Evolutionary conservation across 1,140 invertebrate genomes (phyloP).

Genomic region (Ips typographus): DNA sequence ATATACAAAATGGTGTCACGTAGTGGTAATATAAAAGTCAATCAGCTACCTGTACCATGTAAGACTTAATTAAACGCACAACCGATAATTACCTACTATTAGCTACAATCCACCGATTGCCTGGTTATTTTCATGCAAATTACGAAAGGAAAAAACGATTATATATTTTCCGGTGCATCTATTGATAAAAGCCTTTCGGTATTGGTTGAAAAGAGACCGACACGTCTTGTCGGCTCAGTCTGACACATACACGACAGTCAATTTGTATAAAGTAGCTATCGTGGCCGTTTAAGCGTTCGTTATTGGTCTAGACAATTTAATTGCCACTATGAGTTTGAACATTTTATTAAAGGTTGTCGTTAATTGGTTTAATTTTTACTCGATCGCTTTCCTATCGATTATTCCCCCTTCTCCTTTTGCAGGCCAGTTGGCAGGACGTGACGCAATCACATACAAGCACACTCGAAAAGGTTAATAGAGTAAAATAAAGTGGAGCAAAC

Average conservation of each 20-base stretch:
- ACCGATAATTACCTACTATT: constrained; percentile 5
- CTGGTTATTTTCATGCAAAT: constrained; percentile 12
- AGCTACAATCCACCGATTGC: neutral
- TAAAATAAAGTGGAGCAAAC: neutral
- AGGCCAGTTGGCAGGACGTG: neutral
- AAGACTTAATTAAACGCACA: constrained; percentile 2
- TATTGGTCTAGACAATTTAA: constrained; percentile 37
- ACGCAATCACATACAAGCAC: constrained; percentile 5
- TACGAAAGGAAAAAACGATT: neutral
- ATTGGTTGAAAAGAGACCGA: too few species aligned
- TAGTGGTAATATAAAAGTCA: too few species aligned
- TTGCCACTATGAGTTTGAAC: constrained; percentile 24
- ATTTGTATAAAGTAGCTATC: too few species aligned
- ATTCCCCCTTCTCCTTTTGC: neutral
- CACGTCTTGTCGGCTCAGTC: too few species aligned
- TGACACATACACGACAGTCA: too few species aligned
- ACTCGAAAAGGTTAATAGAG: constrained; percentile 20
- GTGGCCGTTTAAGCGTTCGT: constrained; percentile 23
- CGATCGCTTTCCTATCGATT: constrained; percentile 7
- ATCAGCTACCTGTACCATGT: neutral
- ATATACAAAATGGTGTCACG: too few species aligned
- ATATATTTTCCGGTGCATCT: constrained; percentile 2
- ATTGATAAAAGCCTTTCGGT: too few species aligned
- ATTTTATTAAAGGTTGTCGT: constrained; percentile 19
- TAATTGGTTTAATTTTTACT: constrained; percentile 26